Base-by-base conservation (phyloP, 2,797 vertebrate species). In the Catostomus latipinnis region DNA sequence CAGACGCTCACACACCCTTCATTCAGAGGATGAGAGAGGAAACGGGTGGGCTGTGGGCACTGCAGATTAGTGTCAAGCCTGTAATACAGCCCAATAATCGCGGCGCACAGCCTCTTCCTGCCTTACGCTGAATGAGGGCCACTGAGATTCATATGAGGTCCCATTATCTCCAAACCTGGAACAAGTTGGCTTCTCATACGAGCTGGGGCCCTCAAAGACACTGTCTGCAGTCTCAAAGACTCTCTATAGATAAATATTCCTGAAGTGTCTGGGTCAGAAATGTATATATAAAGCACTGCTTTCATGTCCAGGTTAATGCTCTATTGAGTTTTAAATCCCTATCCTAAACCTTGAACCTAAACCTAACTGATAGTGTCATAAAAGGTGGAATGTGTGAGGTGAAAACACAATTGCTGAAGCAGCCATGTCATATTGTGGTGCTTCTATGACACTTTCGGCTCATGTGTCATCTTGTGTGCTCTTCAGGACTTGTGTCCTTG, bases 231-330 rank as follows among this genome's bases (percentile, higher is more conserved):
- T 94, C 91, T 94, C 88, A 88, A 84, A 84, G 88, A 89, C 87
- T 91, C 90, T 90, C 88, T 88, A 88, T 89, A 88, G 91, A 92
- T 93, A 94, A 93, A 94, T 94, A 93, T 93, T 92, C 93, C 93
- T 86, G 89, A 94, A 93, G 92, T 34, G 34, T 34, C 34, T 34
- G 34, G 34, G 34, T 34, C 34, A 34, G 4, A 34, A 34, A 34
- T 34, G 34, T 34, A 34, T 34, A 34, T 34, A 34, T 34, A 34
- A 34, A 34, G 34, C 34, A 3, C 3, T 34, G 34, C 34, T 34
- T 34, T 34, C 34, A 34, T 34, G 34, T 34, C 34, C 34, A 34
- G 34, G 34, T 34, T 34, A 34, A 34, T 34, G 34, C 34, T 34
- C 34, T 34, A 34, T 34, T 34, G 34, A 34, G 34, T 34, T 34